Evolutionary conservation across 2,888 invertebrate species (phyloP).

Genomic region (Hirtodrosophila cameraria): DNA sequence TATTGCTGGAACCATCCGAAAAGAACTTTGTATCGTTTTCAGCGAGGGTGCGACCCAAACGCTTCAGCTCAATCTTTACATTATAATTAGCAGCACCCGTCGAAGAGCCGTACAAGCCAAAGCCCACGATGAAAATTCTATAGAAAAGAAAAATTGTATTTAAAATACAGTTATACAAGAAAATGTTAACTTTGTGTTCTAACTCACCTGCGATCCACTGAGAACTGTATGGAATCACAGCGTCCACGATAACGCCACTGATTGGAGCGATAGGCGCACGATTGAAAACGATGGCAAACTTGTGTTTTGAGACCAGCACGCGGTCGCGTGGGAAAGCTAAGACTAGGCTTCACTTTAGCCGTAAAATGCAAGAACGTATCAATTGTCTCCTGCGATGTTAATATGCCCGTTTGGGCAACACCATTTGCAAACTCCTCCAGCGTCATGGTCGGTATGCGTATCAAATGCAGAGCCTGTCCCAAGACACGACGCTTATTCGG

Average conservation of each 20-base stretch:
- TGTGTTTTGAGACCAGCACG: slow-evolving; percentile 95
- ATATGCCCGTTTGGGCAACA: slow-evolving; percentile 95
- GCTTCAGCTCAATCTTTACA: slow-evolving; percentile 96
- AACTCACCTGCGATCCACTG: slow-evolving; percentile 90
- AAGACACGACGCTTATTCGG: slow-evolving; percentile 91
- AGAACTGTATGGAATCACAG: slow-evolving; percentile 98
- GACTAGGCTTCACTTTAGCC: slow-evolving; percentile 92
- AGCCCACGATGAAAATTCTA: slow-evolving; percentile 96
- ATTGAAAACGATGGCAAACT: slow-evolving; percentile 97
- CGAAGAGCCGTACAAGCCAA: slow-evolving; percentile 97
- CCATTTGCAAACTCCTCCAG: slow-evolving; percentile 97
- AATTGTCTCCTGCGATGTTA: slow-evolving; percentile 96
- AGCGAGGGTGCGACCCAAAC: slow-evolving; percentile 93
- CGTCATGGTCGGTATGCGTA: slow-evolving; percentile 97
- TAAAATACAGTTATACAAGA: too few relatives aligned
- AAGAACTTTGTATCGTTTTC: slow-evolving; percentile 97
- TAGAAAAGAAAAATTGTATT: not conserved
- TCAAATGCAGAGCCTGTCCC: slow-evolving; percentile 92
- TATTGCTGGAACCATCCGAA: slow-evolving; percentile 98
- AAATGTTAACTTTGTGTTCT: not conserved
- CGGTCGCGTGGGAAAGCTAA: slow-evolving; percentile 92
- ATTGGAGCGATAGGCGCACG: slow-evolving; percentile 97
- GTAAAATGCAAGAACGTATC: slow-evolving; percentile 98
- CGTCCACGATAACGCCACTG: slow-evolving; percentile 98
- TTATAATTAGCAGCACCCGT: slow-evolving; percentile 97